A percentile compares a stretch with the other conserved stretches of the same genome.
These are phyloP conservation scores for Anas bahamensis DNA, from an alignment of 2,797 vertebrate genomes.

Conservation along the genomic window DNA sequence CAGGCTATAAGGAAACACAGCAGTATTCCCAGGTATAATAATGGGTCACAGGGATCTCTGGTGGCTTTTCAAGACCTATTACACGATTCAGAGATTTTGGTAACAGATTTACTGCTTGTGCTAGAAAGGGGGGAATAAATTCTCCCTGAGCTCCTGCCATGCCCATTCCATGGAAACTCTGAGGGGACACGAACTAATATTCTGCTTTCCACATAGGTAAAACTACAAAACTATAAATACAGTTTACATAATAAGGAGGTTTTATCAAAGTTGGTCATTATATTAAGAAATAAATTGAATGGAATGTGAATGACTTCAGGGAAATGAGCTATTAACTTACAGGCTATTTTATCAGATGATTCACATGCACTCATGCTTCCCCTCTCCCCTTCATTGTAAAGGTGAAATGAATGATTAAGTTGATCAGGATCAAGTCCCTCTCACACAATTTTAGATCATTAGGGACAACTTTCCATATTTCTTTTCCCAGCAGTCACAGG, in stretches of 20 bases:
- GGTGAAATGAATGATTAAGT: not conserved
- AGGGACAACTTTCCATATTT: constrained; percentile 1
- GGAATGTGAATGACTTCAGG: not conserved
- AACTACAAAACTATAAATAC: not conserved
- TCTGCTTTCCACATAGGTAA: not conserved
- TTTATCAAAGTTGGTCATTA: constrained; percentile 23
- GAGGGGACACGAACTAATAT: not conserved
- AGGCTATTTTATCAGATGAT: not conserved
- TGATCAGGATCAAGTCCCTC: not conserved
- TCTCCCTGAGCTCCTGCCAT: not conserved
- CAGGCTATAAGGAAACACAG: not conserved
- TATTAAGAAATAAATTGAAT: not conserved
- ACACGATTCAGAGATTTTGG: not conserved
- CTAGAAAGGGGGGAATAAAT: not conserved
- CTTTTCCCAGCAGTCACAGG: not conserved
- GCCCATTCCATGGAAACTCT: not conserved
- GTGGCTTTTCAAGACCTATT: not conserved
- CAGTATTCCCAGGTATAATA: not conserved
- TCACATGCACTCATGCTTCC: not conserved
- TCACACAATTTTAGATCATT: constrained; percentile 17
- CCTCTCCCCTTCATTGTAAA: not conserved
- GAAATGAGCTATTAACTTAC: constrained; percentile 26
- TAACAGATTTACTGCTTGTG: not conserved
- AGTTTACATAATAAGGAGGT: not conserved
- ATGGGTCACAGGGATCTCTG: not conserved